These are phyloP conservation scores for Drosophila neonasuta DNA, from an alignment of 2,888 invertebrate species.

Conservation along the genomic window DNA sequence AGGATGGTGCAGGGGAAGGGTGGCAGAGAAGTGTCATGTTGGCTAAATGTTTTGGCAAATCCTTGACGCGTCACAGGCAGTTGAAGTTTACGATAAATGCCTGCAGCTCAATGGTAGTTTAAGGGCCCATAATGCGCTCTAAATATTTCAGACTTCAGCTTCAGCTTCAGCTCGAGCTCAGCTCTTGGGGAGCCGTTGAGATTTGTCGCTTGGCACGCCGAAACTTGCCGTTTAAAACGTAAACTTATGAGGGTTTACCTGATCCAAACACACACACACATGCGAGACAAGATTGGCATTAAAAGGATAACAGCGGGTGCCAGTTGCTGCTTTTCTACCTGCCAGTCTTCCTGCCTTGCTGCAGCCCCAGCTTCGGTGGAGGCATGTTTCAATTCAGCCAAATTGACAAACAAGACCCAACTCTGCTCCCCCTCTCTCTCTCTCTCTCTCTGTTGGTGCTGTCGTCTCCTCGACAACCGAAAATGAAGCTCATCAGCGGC, in stretches of 20 bases:
- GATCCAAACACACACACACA: background rate
- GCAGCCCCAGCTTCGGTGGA: background rate
- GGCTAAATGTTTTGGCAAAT: conserved; percentile 76
- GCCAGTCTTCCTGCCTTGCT: background rate
- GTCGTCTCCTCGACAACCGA: background rate
- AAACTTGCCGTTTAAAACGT: conserved; percentile 47
- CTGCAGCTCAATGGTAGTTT: conserved; percentile 59
- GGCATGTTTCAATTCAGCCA: conserved; percentile 49
- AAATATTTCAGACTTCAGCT: conserved; percentile 62
- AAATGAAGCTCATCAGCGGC: conserved; percentile 50
- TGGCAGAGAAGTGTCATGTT: conserved; percentile 70
- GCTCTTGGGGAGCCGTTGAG: conserved; percentile 22
- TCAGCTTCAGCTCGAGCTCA: conserved; percentile 9
- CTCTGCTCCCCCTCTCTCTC: background rate
- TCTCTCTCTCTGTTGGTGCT: background rate
- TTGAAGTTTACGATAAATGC: conserved; percentile 79
- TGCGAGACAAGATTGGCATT: conserved; percentile 37
- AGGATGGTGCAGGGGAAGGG: background rate
- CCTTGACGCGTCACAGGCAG: conserved; percentile 74
- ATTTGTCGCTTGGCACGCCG: conserved; percentile 21
- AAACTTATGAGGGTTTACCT: conserved; percentile 53
- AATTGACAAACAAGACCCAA: conserved; percentile 63
- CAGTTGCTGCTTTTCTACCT: background rate
- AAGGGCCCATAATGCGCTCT: conserved; percentile 59
- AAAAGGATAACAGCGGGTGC: conserved; percentile 41